A percentile compares a stretch with the other conserved stretches of the same genome.
Evolutionary conservation across 2,888 invertebrate genomes (phyloP).

Genomic region (Acanthosepion pharaonis): DNA sequence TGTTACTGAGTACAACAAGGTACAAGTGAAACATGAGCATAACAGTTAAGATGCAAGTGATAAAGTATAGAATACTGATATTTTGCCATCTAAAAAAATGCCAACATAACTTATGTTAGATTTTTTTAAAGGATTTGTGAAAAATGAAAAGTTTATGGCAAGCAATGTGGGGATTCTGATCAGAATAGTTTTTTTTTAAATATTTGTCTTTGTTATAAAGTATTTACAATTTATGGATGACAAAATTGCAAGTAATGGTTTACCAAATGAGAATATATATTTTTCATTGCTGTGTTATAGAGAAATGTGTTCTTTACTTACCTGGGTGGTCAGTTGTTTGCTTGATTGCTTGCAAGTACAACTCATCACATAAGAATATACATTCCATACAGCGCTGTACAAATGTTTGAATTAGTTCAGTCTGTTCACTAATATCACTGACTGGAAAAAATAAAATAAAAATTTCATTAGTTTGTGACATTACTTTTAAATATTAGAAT

Average conservation of each 20-base stretch:
- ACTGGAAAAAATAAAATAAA: slow-evolving; percentile 47
- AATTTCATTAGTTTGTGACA: not conserved
- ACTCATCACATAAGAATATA: slow-evolving; percentile 86
- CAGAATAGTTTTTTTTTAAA: too few relatives aligned
- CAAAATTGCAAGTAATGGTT: not conserved
- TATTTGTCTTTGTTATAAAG: not conserved
- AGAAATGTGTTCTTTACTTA: slow-evolving; percentile 50
- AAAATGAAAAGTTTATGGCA: too few relatives aligned
- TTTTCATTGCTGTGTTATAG: not conserved
- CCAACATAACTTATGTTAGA: too few relatives aligned
- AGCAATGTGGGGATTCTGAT: too few relatives aligned
- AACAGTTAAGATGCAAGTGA: too few relatives aligned
- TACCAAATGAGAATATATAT: not conserved
- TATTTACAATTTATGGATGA: not conserved
- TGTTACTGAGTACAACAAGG: too few relatives aligned
- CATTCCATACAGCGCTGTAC: slow-evolving; percentile 93
- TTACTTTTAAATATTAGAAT: not conserved
- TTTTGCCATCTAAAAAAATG: too few relatives aligned
- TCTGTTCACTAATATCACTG: slow-evolving; percentile 86
- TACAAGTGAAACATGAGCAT: too few relatives aligned
- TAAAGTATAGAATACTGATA: too few relatives aligned
- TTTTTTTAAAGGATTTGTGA: too few relatives aligned
- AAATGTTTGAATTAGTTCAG: slow-evolving; percentile 89
- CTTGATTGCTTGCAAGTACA: slow-evolving; percentile 93
- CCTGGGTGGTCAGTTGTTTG: slow-evolving; percentile 84